A percentile compares a stretch with the other conserved stretches of the same genome.
These are phyloP conservation scores for Limanda limanda DNA, from an alignment of 2,113 vertebrate genomes.

Conservation along the genomic window DNA sequence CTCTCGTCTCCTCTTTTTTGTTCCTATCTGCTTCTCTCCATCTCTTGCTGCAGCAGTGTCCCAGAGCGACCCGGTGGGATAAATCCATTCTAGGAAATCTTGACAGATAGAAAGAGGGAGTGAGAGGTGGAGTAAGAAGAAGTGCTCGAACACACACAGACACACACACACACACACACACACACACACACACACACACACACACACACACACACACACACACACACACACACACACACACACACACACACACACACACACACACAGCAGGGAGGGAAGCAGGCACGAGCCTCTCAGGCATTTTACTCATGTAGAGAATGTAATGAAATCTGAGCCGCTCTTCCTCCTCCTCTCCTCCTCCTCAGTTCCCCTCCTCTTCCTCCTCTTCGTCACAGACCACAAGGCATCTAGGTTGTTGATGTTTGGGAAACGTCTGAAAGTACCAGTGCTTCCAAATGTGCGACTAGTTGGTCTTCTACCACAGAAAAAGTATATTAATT, in stretches of 20 bases:
- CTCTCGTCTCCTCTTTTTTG: neutral
- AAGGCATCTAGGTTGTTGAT: too few species aligned
- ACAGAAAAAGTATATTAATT: too few species aligned
- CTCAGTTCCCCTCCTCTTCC: neutral
- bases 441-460: too few species aligned
- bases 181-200: conserved; percentile 42
- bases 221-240: conserved; percentile 23
- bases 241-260: conserved; percentile 24
- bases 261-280: conserved; percentile 15
- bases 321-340: conserved; percentile 67
- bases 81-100: conserved; percentile 60
- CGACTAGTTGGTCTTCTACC: too few species aligned
- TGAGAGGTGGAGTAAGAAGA: neutral
- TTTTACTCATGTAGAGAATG: conserved; percentile 63
- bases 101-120: conserved; percentile 18
- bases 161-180: conserved; percentile 9
- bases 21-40: conserved; percentile 3
- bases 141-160: conserved; percentile 26
- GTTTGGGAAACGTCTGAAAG: too few species aligned
- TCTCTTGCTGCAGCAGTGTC: conserved; percentile 36
- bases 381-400: too few species aligned
- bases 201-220: conserved; percentile 19
- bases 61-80: conserved; percentile 36
- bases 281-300: conserved; percentile 51
- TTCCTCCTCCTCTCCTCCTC: conserved; percentile 21